phyloP scores from a whole-genome alignment of 1,140 invertebrate genomes.

The Drosophila bocqueti region DNA sequence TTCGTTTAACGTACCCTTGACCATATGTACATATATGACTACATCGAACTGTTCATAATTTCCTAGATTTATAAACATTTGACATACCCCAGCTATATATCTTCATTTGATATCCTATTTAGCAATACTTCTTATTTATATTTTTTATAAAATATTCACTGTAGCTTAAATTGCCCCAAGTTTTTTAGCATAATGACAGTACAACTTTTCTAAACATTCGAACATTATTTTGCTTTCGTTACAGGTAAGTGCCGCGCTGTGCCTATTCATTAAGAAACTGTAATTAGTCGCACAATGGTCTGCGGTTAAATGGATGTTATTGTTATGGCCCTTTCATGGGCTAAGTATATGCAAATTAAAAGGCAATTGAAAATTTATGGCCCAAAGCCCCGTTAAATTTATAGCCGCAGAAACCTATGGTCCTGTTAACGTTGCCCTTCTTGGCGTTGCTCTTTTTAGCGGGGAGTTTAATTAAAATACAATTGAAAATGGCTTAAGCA shows the following conservation, averaged over 20 bases:
- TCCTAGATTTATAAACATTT: too few species aligned
- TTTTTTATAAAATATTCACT: background rate
- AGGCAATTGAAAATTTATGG: constrained; percentile 79
- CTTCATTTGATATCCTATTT: background rate
- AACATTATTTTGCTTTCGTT: constrained; percentile 32
- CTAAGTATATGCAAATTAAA: constrained; percentile 79
- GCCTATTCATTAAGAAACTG: constrained; percentile 72
- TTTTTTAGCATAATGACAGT: constrained; percentile 22
- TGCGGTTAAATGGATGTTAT: constrained; percentile 31
- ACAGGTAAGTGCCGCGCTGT: constrained; percentile 55
- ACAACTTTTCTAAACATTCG: constrained; percentile 23
- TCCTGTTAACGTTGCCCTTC: constrained; percentile 10
- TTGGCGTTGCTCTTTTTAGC: constrained; percentile 1
- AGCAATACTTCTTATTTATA: background rate
- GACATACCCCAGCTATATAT: too few species aligned
- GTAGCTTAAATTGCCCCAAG: background rate
- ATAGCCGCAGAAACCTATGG: constrained; percentile 47
- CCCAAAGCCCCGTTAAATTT: constrained; percentile 69
- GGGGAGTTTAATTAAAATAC: constrained; percentile 44
- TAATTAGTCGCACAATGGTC: constrained; percentile 58
- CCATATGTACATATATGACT: too few species aligned
- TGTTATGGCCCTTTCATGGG: constrained; percentile 43
- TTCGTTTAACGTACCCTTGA: too few species aligned
- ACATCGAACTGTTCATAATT: too few species aligned
- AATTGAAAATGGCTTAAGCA: constrained; percentile 73